Evolutionary conservation across 92 coral and sea anemone species (phyloP).

Genomic region (Porites rus): DNA sequence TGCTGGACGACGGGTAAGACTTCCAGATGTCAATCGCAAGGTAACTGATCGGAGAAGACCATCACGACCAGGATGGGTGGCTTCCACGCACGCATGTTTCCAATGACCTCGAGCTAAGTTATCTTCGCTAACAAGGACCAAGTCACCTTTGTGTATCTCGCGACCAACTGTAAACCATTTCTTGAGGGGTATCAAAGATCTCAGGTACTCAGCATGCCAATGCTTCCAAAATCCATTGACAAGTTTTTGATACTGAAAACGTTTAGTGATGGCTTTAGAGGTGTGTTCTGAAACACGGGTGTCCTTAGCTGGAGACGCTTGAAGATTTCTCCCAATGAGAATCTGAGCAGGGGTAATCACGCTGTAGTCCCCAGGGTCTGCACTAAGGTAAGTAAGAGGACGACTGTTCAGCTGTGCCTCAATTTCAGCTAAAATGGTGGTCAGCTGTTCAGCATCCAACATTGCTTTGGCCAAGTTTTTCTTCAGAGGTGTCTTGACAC

Average conservation of each 20-base stretch:
- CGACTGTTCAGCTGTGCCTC: too few relatives aligned
- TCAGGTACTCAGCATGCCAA: conserved; percentile 56
- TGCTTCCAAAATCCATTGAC: conserved; percentile 54
- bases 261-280: conserved; percentile 40
- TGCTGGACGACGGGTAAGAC: conserved; percentile 44
- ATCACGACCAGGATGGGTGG: conserved; percentile 28
- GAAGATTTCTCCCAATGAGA: conserved; percentile 44
- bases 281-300: conserved; percentile 27
- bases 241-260: conserved; percentile 38
- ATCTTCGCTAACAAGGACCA: conserved; percentile 55
- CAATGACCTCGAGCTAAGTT: conserved; percentile 37
- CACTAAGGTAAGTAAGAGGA: conserved; percentile 21
- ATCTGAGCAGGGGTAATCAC: conserved; percentile 44
- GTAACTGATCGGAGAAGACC: conserved; percentile 43
- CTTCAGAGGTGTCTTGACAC: conserved; percentile 43
- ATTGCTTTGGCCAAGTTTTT: conserved; percentile 47
- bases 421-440: too few relatives aligned
- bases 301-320: conserved; percentile 31
- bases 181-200: conserved; percentile 41
- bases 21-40: conserved; percentile 31
- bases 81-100: conserved; percentile 40
- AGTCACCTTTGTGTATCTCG: conserved; percentile 35
- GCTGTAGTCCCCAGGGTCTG: conserved; percentile 50
- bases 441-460: conserved; percentile 45
- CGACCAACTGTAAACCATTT: conserved; percentile 37